These are phyloP conservation scores for Clunio marinus DNA, from an alignment of 2,888 invertebrate species.

Conservation along the genomic window DNA sequence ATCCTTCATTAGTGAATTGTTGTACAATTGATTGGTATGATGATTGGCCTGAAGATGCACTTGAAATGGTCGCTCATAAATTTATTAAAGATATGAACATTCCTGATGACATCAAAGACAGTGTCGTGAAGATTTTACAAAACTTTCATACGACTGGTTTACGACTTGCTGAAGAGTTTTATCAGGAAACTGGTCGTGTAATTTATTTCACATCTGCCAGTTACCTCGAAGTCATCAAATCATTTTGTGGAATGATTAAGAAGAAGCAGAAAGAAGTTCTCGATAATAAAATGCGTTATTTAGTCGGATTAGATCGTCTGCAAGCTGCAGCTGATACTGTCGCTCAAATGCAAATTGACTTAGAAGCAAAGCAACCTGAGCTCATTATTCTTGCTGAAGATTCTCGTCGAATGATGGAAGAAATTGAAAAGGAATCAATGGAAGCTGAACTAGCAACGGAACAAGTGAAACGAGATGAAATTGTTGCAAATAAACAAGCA, in stretches of 20 bases:
- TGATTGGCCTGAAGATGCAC: conserved; percentile 79
- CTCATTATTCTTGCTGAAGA: conserved; percentile 73
- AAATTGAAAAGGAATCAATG: conserved; percentile 71
- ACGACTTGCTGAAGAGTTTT: conserved; percentile 60
- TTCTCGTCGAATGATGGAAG: conserved; percentile 71
- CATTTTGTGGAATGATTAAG: conserved; percentile 70
- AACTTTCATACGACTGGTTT: conserved; percentile 80
- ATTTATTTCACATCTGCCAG: conserved; percentile 89
- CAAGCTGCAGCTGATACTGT: conserved; percentile 77
- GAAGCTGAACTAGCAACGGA: conserved; percentile 75
- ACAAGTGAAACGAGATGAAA: conserved; percentile 80
- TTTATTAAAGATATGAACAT: conserved; percentile 66
- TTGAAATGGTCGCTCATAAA: conserved; percentile 75
- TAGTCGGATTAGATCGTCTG: conserved; percentile 75
- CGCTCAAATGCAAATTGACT: conserved; percentile 70
- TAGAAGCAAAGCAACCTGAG: conserved; percentile 77
- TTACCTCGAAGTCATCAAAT: conserved; percentile 76
- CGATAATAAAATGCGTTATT: conserved; percentile 69
- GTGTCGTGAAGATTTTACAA: conserved; percentile 77
- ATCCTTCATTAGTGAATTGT: conserved; percentile 86
- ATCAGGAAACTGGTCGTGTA: conserved; percentile 59
- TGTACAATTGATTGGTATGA: conserved; percentile 94
- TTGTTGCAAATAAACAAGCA: conserved; percentile 81
- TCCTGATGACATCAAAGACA: conserved; percentile 56
- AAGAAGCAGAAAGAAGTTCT: conserved; percentile 67